Evolutionary conservation across 1,140 invertebrate species (phyloP).

Genomic region (Charaxes varanes): DNA sequence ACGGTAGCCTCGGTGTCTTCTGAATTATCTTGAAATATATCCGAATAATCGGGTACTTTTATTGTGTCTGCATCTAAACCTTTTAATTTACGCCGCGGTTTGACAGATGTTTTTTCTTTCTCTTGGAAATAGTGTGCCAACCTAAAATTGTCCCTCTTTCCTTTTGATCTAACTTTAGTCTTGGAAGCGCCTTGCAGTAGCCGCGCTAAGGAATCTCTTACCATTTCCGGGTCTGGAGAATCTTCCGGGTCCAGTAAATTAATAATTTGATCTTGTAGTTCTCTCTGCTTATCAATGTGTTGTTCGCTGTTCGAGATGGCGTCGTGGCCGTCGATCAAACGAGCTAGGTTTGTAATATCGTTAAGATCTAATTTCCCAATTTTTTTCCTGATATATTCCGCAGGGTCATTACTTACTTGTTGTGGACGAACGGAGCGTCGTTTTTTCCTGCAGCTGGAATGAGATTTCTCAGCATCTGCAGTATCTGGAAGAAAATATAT

Average conservation of each 20-base stretch:
- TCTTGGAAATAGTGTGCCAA: conserved; percentile 36
- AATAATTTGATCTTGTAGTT: conserved; percentile 53
- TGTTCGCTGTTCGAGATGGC: conserved; percentile 22
- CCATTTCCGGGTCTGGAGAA: conserved; percentile 39
- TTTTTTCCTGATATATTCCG: conserved; percentile 53
- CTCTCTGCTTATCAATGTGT: conserved; percentile 40
- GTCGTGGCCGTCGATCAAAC: conserved; percentile 53
- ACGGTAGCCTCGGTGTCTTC: conserved; percentile 42
- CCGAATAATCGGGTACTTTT: conserved; percentile 36
- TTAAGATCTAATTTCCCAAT: conserved; percentile 57
- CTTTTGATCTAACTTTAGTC: conserved; percentile 25
- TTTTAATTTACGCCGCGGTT: conserved; percentile 39
- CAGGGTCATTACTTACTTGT: conserved; percentile 65
- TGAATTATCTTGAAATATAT: conserved; percentile 38
- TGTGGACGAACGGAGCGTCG: conserved; percentile 40
- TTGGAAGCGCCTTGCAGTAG: conserved; percentile 39
- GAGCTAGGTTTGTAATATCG: conserved; percentile 51
- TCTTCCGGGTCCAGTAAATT: conserved; percentile 53
- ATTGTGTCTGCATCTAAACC: conserved; percentile 46
- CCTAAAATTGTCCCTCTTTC: conserved; percentile 22
- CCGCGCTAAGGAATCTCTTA: conserved; percentile 42
- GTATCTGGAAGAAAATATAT: conserved; percentile 30
- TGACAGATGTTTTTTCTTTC: conserved; percentile 23
- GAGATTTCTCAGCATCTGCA: conserved; percentile 50
- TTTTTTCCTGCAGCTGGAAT: conserved; percentile 51